Evolutionary conservation across 1,140 invertebrate species (phyloP).

Genomic region (Aporrectodea caliginosa): DNA sequence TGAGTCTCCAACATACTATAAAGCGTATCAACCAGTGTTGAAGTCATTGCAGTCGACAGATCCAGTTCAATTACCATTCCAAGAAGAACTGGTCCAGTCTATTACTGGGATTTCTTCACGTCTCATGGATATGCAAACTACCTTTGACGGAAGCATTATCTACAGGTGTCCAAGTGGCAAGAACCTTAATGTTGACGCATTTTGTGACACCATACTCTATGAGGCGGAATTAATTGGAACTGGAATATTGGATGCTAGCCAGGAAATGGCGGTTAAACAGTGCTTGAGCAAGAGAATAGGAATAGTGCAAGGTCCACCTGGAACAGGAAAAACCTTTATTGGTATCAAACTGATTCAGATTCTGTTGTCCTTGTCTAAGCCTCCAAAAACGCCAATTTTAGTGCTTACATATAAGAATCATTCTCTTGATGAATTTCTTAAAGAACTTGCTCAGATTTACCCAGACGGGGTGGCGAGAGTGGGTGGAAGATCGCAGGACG

Average conservation of each 20-base stretch:
- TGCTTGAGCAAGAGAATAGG: constrained; percentile 1
- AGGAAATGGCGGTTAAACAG: neutral
- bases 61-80: neutral
- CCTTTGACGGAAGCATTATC: neutral
- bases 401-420: constrained; percentile 25
- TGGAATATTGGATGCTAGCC: constrained; percentile 1
- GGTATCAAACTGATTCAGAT: constrained; percentile 4
- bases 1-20: constrained; percentile 20
- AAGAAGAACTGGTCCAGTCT: constrained; percentile 11
- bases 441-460: neutral
- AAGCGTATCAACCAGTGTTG: constrained; percentile 21
- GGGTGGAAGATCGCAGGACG: constrained; percentile 14
- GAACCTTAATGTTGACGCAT: neutral
- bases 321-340: constrained; percentile 20
- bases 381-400: neutral
- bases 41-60: neutral
- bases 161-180: too few relatives aligned
- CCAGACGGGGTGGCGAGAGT: constrained; percentile 8
- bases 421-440: constrained; percentile 22
- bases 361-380: neutral
- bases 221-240: neutral
- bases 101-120: too few relatives aligned
- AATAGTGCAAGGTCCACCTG: constrained; percentile 17
- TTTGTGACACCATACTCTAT: neutral
- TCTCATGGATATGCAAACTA: neutral